A percentile compares a stretch with the other conserved stretches of the same genome.
Evolutionary conservation across 2,113 vertebrate genomes (phyloP).

Genomic region (Tiliqua scincoides): DNA sequence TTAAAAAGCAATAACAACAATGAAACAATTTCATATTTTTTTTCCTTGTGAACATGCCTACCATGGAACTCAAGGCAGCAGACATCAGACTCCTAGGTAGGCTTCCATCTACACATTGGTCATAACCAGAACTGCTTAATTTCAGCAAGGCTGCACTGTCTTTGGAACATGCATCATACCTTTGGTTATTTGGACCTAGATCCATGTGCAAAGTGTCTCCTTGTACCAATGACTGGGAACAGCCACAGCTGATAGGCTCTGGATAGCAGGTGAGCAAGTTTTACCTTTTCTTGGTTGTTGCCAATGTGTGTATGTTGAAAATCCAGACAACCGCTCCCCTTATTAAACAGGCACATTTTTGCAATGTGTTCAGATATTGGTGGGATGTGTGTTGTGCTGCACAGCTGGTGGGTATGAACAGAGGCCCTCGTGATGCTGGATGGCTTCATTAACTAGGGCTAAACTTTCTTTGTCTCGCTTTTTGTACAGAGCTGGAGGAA

Average conservation of each 20-base stretch:
- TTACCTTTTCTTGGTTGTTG: neutral
- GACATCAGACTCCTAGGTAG: neutral
- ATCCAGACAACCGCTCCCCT: neutral
- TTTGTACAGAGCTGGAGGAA: conserved; percentile 48
- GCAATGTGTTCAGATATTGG: neutral
- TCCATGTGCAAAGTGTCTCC: too few species aligned
- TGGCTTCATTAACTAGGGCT: conserved; percentile 21
- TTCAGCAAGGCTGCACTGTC: neutral
- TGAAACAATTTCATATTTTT: too few species aligned
- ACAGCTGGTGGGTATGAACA: neutral
- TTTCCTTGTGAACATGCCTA: neutral
- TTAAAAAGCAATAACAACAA: too few species aligned
- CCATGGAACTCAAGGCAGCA: neutral
- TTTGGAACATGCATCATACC: too few species aligned
- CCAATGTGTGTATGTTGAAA: neutral
- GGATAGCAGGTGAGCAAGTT: neutral
- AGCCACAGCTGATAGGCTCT: neutral
- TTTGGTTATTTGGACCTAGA: too few species aligned
- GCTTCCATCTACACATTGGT: neutral
- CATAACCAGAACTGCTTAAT: neutral
- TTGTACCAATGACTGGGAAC: neutral
- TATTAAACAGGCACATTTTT: neutral
- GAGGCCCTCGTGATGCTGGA: conserved; percentile 8
- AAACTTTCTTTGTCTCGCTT: conserved; percentile 11
- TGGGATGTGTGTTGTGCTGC: neutral